A percentile compares a stretch with the other conserved stretches of the same genome.
phyloP scores from a whole-genome alignment of 1,140 invertebrate species.

The Ooceraea biroi region DNA sequence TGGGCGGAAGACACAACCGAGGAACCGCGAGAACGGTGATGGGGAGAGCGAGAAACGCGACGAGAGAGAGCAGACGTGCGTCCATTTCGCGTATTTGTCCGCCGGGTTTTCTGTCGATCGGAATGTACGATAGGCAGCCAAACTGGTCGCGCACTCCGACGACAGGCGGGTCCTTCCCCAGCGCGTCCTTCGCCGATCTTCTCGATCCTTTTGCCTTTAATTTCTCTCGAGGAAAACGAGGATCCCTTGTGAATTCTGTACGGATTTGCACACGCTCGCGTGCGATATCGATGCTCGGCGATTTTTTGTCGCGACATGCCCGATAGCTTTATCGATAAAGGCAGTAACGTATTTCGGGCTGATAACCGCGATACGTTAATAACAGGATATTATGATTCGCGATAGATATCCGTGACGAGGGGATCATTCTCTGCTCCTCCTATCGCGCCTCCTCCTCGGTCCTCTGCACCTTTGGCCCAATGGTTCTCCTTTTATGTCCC shows the following conservation, averaged over 20 bases:
- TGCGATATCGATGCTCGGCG: slow-evolving; percentile 7
- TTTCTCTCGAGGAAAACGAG: slow-evolving; percentile 45
- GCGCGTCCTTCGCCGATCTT: slow-evolving; percentile 62
- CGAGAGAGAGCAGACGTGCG: slow-evolving; percentile 22
- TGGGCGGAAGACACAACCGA: slow-evolving; percentile 14
- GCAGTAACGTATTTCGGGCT: slow-evolving; percentile 43
- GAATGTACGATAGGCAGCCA: slow-evolving; percentile 77
- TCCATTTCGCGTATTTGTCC: slow-evolving; percentile 70
- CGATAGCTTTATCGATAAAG: slow-evolving; percentile 59
- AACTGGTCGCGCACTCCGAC: slow-evolving; percentile 75
- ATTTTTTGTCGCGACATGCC: slow-evolving; percentile 8
- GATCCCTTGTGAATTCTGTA: slow-evolving; percentile 30
- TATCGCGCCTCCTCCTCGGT: slow-evolving; percentile 28
- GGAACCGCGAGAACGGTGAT: not conserved
- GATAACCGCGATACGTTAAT: slow-evolving; percentile 67
- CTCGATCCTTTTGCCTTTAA: slow-evolving; percentile 65
- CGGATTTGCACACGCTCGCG: slow-evolving; percentile 47
- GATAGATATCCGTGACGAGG: slow-evolving; percentile 69
- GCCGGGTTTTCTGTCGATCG: slow-evolving; percentile 71
- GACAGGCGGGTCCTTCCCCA: slow-evolving; percentile 43
- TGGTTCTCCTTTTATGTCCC: slow-evolving; percentile 33
- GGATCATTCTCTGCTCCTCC: slow-evolving; percentile 28
- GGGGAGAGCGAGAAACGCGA: slow-evolving; percentile 46
- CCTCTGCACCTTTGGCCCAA: slow-evolving; percentile 28
- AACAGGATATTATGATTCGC: slow-evolving; percentile 72